These are phyloP conservation scores for Brachionus sp. DNA, from an alignment of 1,140 invertebrate species.

Conservation along the genomic window DNA sequence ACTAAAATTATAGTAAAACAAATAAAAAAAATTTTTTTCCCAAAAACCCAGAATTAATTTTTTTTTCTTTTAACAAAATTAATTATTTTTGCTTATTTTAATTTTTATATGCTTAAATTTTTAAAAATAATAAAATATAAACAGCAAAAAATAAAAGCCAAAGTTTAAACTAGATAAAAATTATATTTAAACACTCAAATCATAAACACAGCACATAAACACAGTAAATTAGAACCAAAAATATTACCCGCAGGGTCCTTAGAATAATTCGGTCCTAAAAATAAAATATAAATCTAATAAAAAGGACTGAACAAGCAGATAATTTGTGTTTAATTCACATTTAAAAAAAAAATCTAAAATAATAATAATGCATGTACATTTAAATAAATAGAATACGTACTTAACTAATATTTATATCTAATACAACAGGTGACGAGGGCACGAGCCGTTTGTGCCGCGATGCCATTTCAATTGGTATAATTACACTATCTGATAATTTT, in stretches of 20 bases:
- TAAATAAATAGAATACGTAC: background rate
- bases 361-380: no score
- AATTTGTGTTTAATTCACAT: background rate
- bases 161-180: background rate
- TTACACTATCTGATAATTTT: conserved; percentile 13
- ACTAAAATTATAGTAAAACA: no score
- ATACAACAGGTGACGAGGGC: background rate
- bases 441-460: background rate
- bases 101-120: no score
- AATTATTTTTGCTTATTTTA: no score
- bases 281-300: background rate
- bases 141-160: no score
- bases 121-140: no score
- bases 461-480: conserved; percentile 19
- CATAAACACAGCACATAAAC: background rate
- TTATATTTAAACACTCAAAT: background rate
- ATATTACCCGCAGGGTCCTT: no score
- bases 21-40: no score
- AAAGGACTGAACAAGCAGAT: background rate
- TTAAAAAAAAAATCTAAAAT: background rate
- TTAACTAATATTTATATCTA: conserved; percentile 26
- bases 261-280: no score
- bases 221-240: no score
- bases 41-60: no score
- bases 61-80: no score